Evolutionary conservation across 2,888 invertebrate genomes (phyloP), one percentile per base, ranked within the genome.

Genomic region (Tetramorium bicarinatum): DNA sequence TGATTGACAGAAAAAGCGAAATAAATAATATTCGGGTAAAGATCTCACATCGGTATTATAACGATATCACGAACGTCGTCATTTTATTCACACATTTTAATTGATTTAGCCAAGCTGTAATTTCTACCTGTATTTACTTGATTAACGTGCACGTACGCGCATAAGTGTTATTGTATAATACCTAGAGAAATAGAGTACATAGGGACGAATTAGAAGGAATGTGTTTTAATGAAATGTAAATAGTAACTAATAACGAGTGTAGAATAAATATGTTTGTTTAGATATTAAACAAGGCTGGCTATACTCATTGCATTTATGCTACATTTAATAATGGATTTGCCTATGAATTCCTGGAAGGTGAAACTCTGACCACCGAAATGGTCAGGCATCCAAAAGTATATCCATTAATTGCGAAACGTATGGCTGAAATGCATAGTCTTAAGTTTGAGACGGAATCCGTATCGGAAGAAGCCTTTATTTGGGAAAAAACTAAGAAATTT

Each of bases 241-340:
- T 15, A 66, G 11, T 80, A 61, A 29, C 21, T 29, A 76, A 18
- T 52, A 44, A 11, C 13, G 13, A 44, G 13, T n/a, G 25, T n/a
- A 21, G 3, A 69, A 71, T 72, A 38, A 21, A 67, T 85, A 61
- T 56, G 59, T 86, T 67, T 76, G 83, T 89, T 66, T 93, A 96
- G 95, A 91, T 97, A 87, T 95, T 98, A 87, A 96, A 98, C 94
- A 96, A 96, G 85, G 96, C 96, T 90, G 97, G 97, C 25, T 96
- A 98, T 91, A 98, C 99, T 64, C 98, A 99, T 75, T 96, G 97
- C 69, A 95, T 99, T 66, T 98, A 98, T 95, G 99, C 98, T 71
- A 97, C 97, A 67, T 99, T 99, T 95, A 96, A 97, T 91, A 99
- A 99, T 96, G 99, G 99, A 15, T 95, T 99, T 88, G 98, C 97